Evolutionary conservation across 2,888 invertebrate genomes (phyloP).

Genomic region (Drosophila prostipennis): DNA sequence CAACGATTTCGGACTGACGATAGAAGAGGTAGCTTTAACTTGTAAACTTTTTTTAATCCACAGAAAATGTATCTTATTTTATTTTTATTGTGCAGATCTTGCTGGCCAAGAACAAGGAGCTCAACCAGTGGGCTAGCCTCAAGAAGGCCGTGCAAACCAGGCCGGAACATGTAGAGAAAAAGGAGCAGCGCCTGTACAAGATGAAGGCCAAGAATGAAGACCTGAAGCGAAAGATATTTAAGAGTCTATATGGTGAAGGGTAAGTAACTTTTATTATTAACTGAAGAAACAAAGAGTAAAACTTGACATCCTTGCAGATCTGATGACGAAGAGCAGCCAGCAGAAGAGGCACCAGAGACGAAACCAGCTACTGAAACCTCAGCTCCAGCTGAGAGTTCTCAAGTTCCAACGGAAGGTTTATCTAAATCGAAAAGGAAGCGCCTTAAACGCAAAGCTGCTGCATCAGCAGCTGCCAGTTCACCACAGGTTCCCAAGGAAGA

Average conservation of each 20-base stretch:
- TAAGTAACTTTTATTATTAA: slow-evolving; percentile 38
- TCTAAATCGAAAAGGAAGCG: slow-evolving; percentile 69
- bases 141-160: slow-evolving; percentile 93
- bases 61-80: background rate
- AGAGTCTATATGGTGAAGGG: slow-evolving; percentile 88
- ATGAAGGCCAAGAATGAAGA: slow-evolving; percentile 89
- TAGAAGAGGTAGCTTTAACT: slow-evolving; percentile 90
- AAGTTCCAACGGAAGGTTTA: slow-evolving; percentile 41
- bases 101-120: slow-evolving; percentile 94
- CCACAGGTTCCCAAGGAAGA: background rate
- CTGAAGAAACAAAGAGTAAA: background rate
- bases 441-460: slow-evolving; percentile 68
- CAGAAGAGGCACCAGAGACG: slow-evolving; percentile 1
- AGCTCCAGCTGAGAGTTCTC: background rate
- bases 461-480: slow-evolving; percentile 20
- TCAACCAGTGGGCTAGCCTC: slow-evolving; percentile 97
- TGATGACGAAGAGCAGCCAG: slow-evolving; percentile 77
- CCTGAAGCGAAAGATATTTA: slow-evolving; percentile 91
- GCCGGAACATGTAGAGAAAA: slow-evolving; percentile 90
- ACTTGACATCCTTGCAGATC: slow-evolving; percentile 57
- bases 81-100: slow-evolving; percentile 89
- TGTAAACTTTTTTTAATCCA: fast-evolving
- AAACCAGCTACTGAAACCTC: slow-evolving; percentile 5
- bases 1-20: slow-evolving; percentile 95
- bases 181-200: slow-evolving; percentile 90